phyloP scores from a whole-genome alignment of 2,113 vertebrate genomes.

The Sinocyclocheilus anophthalmus region DNA sequence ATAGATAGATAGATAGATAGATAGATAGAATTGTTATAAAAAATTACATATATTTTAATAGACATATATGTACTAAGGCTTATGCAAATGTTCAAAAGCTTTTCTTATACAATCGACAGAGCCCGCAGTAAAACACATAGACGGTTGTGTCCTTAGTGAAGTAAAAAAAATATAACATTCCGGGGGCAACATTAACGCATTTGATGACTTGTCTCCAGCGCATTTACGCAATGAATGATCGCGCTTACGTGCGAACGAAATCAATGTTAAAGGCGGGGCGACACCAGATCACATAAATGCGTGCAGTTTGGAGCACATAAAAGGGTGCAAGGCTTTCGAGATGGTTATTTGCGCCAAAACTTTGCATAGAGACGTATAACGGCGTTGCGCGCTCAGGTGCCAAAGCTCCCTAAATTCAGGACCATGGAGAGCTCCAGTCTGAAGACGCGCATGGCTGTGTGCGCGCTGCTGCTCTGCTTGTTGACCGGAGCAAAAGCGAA shows the following conservation, averaged over 20 bases:
- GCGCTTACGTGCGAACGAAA: slow-evolving; percentile 61
- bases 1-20: background rate
- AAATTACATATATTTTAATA: background rate
- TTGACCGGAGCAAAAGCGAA: slow-evolving; percentile 61
- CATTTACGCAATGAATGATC: slow-evolving; percentile 59
- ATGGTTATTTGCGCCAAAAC: slow-evolving; percentile 41
- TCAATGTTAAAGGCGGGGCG: slow-evolving; percentile 60
- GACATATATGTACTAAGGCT: background rate
- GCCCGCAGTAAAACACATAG: background rate
- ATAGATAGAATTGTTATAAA: background rate
- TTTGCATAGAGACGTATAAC: slow-evolving; percentile 19
- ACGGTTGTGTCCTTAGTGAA: slow-evolving; percentile 29
- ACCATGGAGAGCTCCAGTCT: slow-evolving; percentile 71
- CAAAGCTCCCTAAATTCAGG: slow-evolving; percentile 48
- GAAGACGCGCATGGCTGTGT: slow-evolving; percentile 67
- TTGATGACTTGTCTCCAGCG: slow-evolving; percentile 47
- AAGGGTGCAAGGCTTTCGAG: slow-evolving; percentile 44
- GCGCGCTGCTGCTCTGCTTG: slow-evolving; percentile 69
- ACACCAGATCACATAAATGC: slow-evolving; percentile 39
- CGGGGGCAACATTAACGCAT: slow-evolving; percentile 50
- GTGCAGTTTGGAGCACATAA: slow-evolving; percentile 52
- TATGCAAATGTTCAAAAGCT: slow-evolving; percentile 7
- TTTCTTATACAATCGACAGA: background rate
- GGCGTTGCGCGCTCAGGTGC: slow-evolving; percentile 7
- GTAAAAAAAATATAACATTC: background rate